Evolutionary conservation across 2,888 invertebrate species (phyloP).

Genomic region (Pterostichus madidus): DNA sequence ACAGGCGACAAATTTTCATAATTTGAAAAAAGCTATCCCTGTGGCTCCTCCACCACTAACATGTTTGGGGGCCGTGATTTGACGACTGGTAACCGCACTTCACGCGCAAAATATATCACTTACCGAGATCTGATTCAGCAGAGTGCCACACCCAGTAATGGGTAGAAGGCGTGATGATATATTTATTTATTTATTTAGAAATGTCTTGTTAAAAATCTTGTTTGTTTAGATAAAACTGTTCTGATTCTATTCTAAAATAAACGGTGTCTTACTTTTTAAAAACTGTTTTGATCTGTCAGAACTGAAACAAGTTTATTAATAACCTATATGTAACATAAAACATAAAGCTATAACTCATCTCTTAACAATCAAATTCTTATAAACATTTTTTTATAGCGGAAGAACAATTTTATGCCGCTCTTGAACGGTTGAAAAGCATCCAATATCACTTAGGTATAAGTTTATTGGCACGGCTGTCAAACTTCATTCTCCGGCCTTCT

Average conservation of each 20-base stretch:
- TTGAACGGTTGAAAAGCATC: slow-evolving; percentile 5
- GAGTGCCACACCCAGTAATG: no score
- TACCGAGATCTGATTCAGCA: no score
- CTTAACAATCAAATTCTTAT: slow-evolving; percentile 8
- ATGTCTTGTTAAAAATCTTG: no score
- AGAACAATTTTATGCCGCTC: slow-evolving; percentile 9
- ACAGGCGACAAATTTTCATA: no score
- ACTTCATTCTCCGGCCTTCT: slow-evolving; percentile 43
- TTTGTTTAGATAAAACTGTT: neutral
- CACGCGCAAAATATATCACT: no score
- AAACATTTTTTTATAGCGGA: slow-evolving; percentile 10
- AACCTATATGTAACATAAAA: neutral
- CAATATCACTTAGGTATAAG: slow-evolving; percentile 51
- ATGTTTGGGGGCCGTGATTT: no score
- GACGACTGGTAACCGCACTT: no score
- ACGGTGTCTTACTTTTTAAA: neutral
- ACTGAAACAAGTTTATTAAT: neutral
- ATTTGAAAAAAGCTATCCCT: no score
- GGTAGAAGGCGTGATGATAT: no score
- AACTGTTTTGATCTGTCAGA: neutral
- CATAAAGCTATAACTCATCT: slow-evolving; percentile 1
- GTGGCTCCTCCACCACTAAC: no score
- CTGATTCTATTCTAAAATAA: neutral
- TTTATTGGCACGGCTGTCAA: slow-evolving; percentile 57
- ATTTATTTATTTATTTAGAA: no score